A percentile compares a stretch with the other conserved stretches of the same genome.
Conservation (phyloP, 2,888 invertebrate genomes). For the Acrobasis consociella region DNA sequence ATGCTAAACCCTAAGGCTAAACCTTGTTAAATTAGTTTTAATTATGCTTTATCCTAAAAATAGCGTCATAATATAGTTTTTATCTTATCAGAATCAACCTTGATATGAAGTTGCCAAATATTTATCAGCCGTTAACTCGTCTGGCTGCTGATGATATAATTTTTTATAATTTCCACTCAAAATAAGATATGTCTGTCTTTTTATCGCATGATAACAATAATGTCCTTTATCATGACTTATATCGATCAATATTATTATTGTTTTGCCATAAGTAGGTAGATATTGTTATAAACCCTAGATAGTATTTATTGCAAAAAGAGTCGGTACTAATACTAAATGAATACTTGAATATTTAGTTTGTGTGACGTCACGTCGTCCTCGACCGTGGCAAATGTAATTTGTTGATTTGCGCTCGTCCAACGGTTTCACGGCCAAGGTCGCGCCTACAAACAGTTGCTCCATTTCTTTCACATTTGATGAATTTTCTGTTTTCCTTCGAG, state of each 20-base stretch:
- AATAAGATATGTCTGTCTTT: not conserved
- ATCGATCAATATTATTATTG: not conserved
- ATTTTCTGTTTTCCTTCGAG: conserved; percentile 35
- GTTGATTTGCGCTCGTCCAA: conserved; percentile 67
- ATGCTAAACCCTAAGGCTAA: too few relatives aligned
- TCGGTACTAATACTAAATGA: not conserved
- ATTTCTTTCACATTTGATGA: conserved; percentile 34
- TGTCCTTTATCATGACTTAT: not conserved
- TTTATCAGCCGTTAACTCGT: conserved; percentile 37
- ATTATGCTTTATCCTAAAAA: conserved; percentile 9
- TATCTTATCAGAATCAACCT: conserved; percentile 59
- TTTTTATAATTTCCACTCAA: conserved; percentile 7
- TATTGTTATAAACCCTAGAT: too few relatives aligned
- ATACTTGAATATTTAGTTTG: not conserved
- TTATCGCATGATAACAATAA: conserved; percentile 9
- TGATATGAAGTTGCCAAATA: conserved; percentile 45
- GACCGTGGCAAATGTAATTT: conserved; percentile 71
- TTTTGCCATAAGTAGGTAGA: not conserved
- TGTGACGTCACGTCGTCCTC: conserved; percentile 57
- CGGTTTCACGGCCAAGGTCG: conserved; percentile 76
- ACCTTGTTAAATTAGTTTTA: too few relatives aligned
- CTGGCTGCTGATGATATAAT: conserved; percentile 44
- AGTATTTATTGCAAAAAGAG: not conserved
- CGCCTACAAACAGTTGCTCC: conserved; percentile 57
- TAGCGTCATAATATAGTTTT: conserved; percentile 35